phyloP scores from a whole-genome alignment of 2,113 vertebrate genomes.

The Puntigrus tetrazona region DNA sequence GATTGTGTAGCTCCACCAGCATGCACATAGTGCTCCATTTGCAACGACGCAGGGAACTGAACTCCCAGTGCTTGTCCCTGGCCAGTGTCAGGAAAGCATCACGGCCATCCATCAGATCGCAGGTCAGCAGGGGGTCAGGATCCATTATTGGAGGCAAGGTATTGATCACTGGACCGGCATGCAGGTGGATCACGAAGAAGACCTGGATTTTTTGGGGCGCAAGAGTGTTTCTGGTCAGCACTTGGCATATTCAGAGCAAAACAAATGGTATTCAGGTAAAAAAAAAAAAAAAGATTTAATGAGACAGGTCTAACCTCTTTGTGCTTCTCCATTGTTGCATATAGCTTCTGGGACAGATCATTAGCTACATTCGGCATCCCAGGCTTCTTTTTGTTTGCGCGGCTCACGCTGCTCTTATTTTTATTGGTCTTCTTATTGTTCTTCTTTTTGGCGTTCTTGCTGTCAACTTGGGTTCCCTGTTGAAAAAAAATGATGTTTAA shows the following conservation, averaged over 20 bases:
- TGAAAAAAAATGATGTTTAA: neutral
- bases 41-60: conserved; percentile 91
- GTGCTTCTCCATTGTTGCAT: conserved; percentile 96
- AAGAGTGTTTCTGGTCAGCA: neutral
- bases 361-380: conserved; percentile 97
- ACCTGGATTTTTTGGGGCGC: conserved; percentile 76
- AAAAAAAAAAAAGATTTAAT: neutral
- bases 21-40: conserved; percentile 98
- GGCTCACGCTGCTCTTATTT: conserved; percentile 95
- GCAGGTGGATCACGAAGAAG: conserved; percentile 96
- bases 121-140: conserved; percentile 90
- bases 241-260: neutral
- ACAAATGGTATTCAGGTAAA: neutral
- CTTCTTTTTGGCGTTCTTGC: conserved; percentile 98
- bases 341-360: conserved; percentile 95
- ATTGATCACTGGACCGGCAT: conserved; percentile 87
- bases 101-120: conserved; percentile 95
- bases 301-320: conserved; percentile 83
- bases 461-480: conserved; percentile 91
- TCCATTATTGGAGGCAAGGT: conserved; percentile 90
- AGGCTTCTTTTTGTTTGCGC: conserved; percentile 97
- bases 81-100: conserved; percentile 96
- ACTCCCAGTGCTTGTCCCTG: conserved; percentile 97
- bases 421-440: conserved; percentile 99
- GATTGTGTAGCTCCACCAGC: conserved; percentile 95